Percentiles rank a stretch among this genome's conserved stretches.
phyloP scores from a whole-genome alignment of 2,888 invertebrate genomes.

The Chaitophorus viminalis region DNA sequence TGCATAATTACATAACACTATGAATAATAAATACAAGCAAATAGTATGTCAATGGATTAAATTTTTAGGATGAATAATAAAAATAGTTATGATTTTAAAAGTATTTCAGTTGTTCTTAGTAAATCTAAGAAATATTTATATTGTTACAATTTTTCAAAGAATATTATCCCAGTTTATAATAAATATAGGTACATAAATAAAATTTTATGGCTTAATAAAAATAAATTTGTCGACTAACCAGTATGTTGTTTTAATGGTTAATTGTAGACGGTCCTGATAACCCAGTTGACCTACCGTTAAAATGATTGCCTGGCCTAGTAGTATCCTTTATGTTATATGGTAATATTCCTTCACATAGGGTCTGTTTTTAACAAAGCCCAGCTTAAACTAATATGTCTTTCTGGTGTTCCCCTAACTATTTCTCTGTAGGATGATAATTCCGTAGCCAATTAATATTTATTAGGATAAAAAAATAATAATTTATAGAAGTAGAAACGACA shows the following conservation, averaged over 20 bases:
- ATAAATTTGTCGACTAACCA: not conserved
- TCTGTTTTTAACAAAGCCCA: constrained; percentile 18
- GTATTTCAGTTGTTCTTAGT: not conserved
- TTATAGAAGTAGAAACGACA: no score
- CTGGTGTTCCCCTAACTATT: not conserved
- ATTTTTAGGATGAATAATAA: not conserved
- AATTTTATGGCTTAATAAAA: not conserved
- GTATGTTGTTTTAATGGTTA: constrained; percentile 29
- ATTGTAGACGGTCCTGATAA: constrained; percentile 20
- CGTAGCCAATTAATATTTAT: not conserved
- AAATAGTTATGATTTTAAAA: not conserved
- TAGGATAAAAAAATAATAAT: not conserved
- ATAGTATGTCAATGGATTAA: not conserved
- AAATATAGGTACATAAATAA: not conserved
- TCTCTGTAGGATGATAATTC: not conserved
- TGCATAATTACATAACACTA: not conserved
- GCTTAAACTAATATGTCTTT: constrained; percentile 31
- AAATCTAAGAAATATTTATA: not conserved
- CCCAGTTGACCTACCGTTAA: constrained; percentile 45
- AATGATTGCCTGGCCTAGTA: constrained; percentile 18
- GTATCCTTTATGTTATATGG: constrained; percentile 20
- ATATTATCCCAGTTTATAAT: not conserved
- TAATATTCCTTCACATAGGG: constrained; percentile 26
- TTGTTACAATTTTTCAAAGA: not conserved
- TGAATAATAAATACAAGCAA: not conserved